Conservation (phyloP, 2,113 vertebrate species). For the Neogobius melanostomus region DNA sequence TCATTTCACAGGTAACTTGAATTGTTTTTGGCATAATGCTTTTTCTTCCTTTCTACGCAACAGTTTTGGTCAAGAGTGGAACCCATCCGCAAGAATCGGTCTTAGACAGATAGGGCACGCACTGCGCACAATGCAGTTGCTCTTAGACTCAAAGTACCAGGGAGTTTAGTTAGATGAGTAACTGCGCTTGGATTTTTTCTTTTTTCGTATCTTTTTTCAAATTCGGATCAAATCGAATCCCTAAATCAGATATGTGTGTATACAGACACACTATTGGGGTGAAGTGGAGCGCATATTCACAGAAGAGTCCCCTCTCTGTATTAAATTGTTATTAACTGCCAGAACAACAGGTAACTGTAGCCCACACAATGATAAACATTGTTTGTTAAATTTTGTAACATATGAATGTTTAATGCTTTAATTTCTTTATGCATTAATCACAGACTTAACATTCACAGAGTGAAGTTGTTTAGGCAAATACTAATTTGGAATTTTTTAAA, state of each 20-base stretch:
- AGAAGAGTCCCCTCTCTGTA: conserved; percentile 78
- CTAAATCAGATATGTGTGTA: conserved; percentile 75
- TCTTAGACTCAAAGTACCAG: conserved; percentile 83
- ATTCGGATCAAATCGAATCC: conserved; percentile 74
- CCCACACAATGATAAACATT: conserved; percentile 69
- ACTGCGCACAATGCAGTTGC: conserved; percentile 92
- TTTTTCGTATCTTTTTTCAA: conserved; percentile 75
- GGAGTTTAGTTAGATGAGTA: conserved; percentile 82
- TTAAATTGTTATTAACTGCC: conserved; percentile 81
- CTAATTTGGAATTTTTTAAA: conserved; percentile 20
- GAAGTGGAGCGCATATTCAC: conserved; percentile 75
- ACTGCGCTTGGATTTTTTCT: conserved; percentile 71
- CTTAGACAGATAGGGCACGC: conserved; percentile 84
- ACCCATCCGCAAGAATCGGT: conserved; percentile 64
- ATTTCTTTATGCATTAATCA: conserved; percentile 52
- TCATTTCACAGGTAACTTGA: conserved; percentile 64
- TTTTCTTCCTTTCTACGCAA: conserved; percentile 64
- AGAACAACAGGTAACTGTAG: conserved; percentile 82
- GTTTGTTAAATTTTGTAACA: conserved; percentile 47
- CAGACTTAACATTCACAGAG: conserved; percentile 36
- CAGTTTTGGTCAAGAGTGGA: conserved; percentile 73
- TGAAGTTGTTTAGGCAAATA: conserved; percentile 17
- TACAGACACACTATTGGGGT: conserved; percentile 71
- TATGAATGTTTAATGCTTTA: conserved; percentile 60
- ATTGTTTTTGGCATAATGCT: conserved; percentile 69